Conservation (phyloP, 2,797 vertebrate genomes). For the Bryconaethiops microstoma region DNA sequence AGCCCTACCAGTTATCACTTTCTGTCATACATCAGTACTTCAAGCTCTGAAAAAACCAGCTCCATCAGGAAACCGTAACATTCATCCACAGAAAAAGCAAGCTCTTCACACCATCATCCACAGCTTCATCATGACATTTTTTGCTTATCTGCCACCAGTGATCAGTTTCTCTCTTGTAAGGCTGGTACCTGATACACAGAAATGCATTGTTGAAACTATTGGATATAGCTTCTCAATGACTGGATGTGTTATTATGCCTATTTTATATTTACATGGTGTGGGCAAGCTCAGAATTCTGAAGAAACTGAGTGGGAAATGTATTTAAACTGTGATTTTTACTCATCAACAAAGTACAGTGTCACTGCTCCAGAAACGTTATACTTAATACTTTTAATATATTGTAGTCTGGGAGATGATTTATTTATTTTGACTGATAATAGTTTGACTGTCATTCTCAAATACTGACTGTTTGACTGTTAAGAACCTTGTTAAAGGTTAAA, state of each 20-base stretch:
- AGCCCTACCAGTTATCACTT: constrained; percentile 40
- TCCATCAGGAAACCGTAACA: constrained; percentile 39
- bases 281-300: constrained; percentile 16
- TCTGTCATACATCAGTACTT: constrained; percentile 67
- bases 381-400: too few relatives aligned
- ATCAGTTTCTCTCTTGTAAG: background rate
- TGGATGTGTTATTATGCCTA: background rate
- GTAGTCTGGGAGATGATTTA: too few relatives aligned
- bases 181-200: constrained; percentile 13
- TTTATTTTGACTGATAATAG: too few relatives aligned
- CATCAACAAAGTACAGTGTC: too few relatives aligned
- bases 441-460: too few relatives aligned
- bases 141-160: constrained; percentile 65
- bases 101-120: constrained; percentile 64
- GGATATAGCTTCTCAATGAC: constrained; percentile 27
- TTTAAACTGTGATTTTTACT: background rate
- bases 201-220: constrained; percentile 43
- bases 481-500: too few relatives aligned
- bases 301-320: constrained; percentile 9
- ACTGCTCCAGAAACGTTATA: too few relatives aligned
- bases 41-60: constrained; percentile 53
- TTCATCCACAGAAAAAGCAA: constrained; percentile 67
- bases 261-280: constrained; percentile 35
- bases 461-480: too few relatives aligned
- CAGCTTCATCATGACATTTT: constrained; percentile 21